Percentiles rank a stretch among this genome's conserved stretches.
Evolutionary conservation across 2,797 vertebrate genomes (phyloP).

Genomic region (Hyperoplus lanceolatus): DNA sequence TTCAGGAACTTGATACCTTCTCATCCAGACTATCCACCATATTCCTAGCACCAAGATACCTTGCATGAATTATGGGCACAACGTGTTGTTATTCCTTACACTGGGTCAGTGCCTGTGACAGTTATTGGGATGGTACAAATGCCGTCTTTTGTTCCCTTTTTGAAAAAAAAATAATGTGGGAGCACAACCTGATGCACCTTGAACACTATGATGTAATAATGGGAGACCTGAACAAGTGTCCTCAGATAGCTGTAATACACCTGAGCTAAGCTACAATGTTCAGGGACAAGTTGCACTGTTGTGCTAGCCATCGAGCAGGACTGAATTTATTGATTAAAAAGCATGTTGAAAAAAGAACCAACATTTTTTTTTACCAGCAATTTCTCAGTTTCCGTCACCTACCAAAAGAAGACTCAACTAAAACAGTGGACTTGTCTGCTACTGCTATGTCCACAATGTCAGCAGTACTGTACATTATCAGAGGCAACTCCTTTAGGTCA

Average conservation of each 20-base stretch:
- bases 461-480: neutral
- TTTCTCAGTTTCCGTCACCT: neutral
- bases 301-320: neutral
- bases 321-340: neutral
- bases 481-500: neutral
- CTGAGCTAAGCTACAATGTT: neutral
- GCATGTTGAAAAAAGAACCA: neutral
- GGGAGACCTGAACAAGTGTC: conserved; percentile 3
- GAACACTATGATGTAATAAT: too few relatives aligned
- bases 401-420: neutral
- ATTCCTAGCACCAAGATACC: conserved; percentile 20
- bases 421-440: neutral
- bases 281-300: neutral
- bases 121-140: neutral
- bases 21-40: conserved; percentile 35
- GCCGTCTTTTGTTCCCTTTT: neutral
- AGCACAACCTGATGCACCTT: conserved; percentile 11
- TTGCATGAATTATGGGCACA: conserved; percentile 19
- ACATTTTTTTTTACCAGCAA: neutral
- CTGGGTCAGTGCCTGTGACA: conserved; percentile 3
- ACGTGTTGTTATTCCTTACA: neutral
- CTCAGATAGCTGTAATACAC: neutral
- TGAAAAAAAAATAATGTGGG: conserved; percentile 18
- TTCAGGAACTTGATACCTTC: conserved; percentile 37
- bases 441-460: neutral